A percentile compares a stretch with the other conserved stretches of the same genome.
Conservation (phyloP, 2,888 invertebrate species). For the Metellina segmentata region DNA sequence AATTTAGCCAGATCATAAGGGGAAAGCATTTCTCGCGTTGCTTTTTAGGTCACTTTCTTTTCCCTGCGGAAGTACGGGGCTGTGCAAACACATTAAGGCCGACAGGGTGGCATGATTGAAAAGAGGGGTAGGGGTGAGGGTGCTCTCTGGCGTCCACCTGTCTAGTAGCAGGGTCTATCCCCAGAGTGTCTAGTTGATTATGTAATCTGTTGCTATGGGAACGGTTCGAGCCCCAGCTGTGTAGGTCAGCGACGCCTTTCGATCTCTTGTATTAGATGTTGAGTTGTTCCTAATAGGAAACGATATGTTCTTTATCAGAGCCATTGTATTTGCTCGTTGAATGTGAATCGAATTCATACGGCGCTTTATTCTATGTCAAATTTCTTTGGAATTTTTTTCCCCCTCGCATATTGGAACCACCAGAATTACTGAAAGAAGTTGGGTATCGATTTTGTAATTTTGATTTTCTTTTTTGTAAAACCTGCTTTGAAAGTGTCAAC, state of each 20-base stretch:
- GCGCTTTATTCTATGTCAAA: too few relatives aligned
- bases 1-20: neutral
- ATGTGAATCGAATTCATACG: neutral
- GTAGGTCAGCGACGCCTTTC: conserved; percentile 27
- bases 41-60: neutral
- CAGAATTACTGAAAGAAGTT: too few relatives aligned
- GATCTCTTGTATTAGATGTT: conserved; percentile 27
- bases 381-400: too few relatives aligned
- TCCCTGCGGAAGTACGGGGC: neutral
- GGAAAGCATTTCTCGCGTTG: neutral
- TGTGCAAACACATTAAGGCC: neutral
- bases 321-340: neutral
- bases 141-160: conserved; percentile 56
- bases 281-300: neutral
- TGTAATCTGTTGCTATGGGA: conserved; percentile 49
- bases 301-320: neutral
- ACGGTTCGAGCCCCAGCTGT: conserved; percentile 51
- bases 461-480: too few relatives aligned
- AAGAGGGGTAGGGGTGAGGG: neutral
- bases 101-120: neutral
- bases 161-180: conserved; percentile 41
- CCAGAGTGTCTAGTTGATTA: conserved; percentile 47
- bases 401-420: too few relatives aligned
- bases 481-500: too few relatives aligned
- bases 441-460: too few relatives aligned